These are phyloP conservation scores for Neodiprion lecontei DNA, from an alignment of 1,140 invertebrate species.

Conservation along the genomic window DNA sequence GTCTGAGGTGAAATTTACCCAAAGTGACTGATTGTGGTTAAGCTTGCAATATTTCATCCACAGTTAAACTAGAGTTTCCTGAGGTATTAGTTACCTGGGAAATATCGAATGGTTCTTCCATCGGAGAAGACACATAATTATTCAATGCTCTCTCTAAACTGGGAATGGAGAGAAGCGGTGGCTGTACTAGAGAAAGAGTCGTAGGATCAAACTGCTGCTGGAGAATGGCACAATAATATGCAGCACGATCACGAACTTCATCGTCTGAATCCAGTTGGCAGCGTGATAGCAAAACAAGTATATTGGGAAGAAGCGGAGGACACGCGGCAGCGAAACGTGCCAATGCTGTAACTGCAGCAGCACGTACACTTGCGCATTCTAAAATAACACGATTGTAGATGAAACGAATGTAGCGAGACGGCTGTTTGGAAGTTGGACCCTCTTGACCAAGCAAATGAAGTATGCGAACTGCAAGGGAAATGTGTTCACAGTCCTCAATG, in stretches of 20 bases:
- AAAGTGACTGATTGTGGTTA: neutral
- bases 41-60: neutral
- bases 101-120: constrained; percentile 86
- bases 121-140: constrained; percentile 80
- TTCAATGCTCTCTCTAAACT: constrained; percentile 86
- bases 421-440: constrained; percentile 92
- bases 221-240: constrained; percentile 92
- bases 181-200: constrained; percentile 50
- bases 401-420: constrained; percentile 95
- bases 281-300: constrained; percentile 80
- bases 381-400: constrained; percentile 99
- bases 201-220: constrained; percentile 67
- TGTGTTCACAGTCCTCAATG: constrained; percentile 99
- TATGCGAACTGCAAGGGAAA: constrained; percentile 95
- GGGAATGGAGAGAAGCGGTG: constrained; percentile 78
- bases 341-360: constrained; percentile 95
- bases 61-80: too few relatives aligned
- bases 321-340: constrained; percentile 97
- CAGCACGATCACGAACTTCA: constrained; percentile 98
- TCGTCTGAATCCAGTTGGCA: constrained; percentile 98
- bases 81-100: constrained; percentile 49
- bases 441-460: constrained; percentile 97
- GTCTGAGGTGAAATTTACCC: too few relatives aligned
- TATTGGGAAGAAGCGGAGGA: constrained; percentile 88
- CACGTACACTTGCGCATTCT: constrained; percentile 92